Base-by-base conservation (phyloP, 1,140 invertebrate species). In the Diprion similis region DNA sequence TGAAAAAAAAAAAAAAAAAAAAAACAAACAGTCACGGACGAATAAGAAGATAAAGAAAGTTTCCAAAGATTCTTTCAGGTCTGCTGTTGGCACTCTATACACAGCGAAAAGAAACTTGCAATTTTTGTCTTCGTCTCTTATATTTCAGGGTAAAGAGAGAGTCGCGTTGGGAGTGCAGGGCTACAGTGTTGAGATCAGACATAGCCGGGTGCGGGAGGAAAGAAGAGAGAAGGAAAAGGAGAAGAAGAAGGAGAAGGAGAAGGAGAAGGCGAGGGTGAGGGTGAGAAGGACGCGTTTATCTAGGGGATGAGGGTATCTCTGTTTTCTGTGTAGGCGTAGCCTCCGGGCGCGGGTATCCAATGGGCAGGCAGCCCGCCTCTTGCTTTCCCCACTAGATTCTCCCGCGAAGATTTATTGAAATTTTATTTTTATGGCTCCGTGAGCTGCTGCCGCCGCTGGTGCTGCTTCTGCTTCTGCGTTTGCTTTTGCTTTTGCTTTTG, bases 351-450 rank as follows among this genome's bases (percentile, higher is more conserved):
- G 51, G n/a, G 9, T 59, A 59, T 79, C 85, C 85, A 87, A 87
- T 86, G 80, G 82, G 81, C 75, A 79, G 76, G 77, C 78, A 78
- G 80, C 82, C 83, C 82, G 82, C 83, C 84, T 37, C 84, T 81
- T 78, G 73, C 73, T 82, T 81, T 76, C 82, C 82, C 83, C 82
- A 81, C 84, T 82, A 80, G 80, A 75, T 59, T 59, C 51, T 59
- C 11, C 76, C 78, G 79, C 70, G 75, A 85, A 87, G 86, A 88
- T 88, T 88, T 88, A 88, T 88, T 88, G 87, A 88, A 88, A 87
- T 87, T 88, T 88, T 88, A 88, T 88, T 88, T 88, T 88, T 88
- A 87, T 87, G 86, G 84, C 81, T 84, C 78, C 76, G 83, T 82
- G 79, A 80, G 81, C 79, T 80, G 78, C 77, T 75, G 71, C 75